A percentile compares a stretch with the other conserved stretches of the same genome.
phyloP scores from a whole-genome alignment of 2,113 vertebrate genomes.

The Colius striatus region DNA sequence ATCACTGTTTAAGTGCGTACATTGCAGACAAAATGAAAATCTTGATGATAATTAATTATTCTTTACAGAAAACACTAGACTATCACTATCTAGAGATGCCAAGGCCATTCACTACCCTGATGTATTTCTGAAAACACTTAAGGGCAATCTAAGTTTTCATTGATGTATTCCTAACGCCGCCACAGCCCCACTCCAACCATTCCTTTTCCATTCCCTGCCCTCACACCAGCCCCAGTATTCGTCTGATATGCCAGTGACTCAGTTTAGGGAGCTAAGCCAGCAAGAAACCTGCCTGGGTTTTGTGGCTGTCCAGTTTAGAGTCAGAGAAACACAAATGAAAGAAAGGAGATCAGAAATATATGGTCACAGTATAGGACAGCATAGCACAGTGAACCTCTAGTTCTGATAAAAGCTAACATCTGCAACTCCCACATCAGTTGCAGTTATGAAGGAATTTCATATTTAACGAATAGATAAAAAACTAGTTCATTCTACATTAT shows the following conservation, averaged over 20 bases:
- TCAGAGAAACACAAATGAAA: not conserved
- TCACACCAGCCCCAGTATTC: not conserved
- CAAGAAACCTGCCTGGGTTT: not conserved
- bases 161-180: not conserved
- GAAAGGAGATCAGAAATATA: not conserved
- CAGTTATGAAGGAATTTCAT: too few relatives aligned
- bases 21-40: not conserved
- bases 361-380: not conserved
- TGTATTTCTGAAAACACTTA: not conserved
- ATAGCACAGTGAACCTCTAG: not conserved
- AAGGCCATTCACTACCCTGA: too few relatives aligned
- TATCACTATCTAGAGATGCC: not conserved
- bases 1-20: not conserved
- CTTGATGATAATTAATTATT: not conserved
- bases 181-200: not conserved
- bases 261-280: not conserved
- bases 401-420: not conserved
- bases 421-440: not conserved
- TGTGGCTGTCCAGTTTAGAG: not conserved
- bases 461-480: not conserved
- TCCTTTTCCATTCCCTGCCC: not conserved
- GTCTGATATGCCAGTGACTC: not conserved
- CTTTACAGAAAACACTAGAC: not conserved
- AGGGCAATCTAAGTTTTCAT: not conserved
- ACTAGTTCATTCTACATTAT: not conserved